Evolutionary conservation across 2,113 vertebrate species (phyloP).

Genomic region (Eidolon helvum): DNA sequence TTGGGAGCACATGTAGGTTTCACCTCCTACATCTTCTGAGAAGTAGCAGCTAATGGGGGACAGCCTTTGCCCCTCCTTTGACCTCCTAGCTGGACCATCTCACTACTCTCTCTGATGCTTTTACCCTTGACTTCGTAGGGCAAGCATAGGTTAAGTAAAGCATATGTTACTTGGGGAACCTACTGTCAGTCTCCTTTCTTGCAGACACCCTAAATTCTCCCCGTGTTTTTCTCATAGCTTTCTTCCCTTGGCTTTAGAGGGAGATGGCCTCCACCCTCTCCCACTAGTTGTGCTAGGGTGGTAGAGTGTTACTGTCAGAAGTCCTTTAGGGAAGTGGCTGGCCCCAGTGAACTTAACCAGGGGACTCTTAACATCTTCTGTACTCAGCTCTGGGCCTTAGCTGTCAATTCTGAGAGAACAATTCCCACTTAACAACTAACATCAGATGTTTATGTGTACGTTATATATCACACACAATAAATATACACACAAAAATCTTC

Average conservation of each 20-base stretch:
- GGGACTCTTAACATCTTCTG: not conserved
- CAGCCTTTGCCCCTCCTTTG: not conserved
- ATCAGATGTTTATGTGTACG: not conserved
- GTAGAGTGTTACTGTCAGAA: not conserved
- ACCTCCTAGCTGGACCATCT: too few species aligned
- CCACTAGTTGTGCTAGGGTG: not conserved
- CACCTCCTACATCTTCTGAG: not conserved
- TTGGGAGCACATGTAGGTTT: not conserved
- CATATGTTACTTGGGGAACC: not conserved
- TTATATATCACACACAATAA: not conserved
- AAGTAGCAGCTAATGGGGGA: not conserved
- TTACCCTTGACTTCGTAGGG: not conserved
- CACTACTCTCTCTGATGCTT: not conserved
- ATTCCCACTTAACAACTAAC: not conserved
- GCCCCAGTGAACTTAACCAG: not conserved
- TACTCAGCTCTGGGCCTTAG: not conserved
- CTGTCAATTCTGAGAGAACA: not conserved
- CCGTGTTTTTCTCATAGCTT: not conserved
- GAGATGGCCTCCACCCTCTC: not conserved
- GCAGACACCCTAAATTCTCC: not conserved
- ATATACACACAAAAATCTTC: not conserved
- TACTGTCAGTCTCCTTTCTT: not conserved
- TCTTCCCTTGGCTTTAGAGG: not conserved
- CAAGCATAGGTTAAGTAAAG: not conserved
- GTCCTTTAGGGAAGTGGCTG: not conserved